Conservation (phyloP, 1,140 invertebrate genomes). For the Papilio aristodemus region DNA sequence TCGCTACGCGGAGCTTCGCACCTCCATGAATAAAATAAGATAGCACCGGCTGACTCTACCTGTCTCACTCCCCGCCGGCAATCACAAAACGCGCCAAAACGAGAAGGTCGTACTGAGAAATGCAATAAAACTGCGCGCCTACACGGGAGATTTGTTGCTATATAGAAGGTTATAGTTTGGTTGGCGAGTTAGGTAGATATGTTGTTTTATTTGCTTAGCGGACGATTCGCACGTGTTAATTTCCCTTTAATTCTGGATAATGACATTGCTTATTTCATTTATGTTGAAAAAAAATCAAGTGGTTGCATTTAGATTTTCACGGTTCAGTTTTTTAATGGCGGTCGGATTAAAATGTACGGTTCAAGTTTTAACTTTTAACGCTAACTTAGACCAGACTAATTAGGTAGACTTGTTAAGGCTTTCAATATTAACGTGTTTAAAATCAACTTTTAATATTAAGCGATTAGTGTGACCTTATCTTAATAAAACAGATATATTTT, state of each 20-base stretch:
- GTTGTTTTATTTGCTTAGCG: constrained; percentile 64
- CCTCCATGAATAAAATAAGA: constrained; percentile 73
- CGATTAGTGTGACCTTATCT: no score
- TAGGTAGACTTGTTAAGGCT: neutral
- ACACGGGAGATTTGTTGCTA: constrained; percentile 61
- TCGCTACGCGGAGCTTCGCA: constrained; percentile 57
- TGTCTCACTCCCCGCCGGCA: constrained; percentile 51
- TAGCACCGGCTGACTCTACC: constrained; percentile 57
- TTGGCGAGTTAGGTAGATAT: constrained; percentile 48
- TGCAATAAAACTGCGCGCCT: constrained; percentile 67
- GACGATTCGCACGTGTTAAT: constrained; percentile 64
- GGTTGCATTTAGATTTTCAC: neutral
- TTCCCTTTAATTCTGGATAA: constrained; percentile 66
- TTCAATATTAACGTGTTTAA: no score
- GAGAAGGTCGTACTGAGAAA: constrained; percentile 55
- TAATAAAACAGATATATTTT: no score
- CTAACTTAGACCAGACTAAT: no score
- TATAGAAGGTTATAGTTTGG: constrained; percentile 55
- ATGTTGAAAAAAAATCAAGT: constrained; percentile 28
- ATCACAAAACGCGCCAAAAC: constrained; percentile 45
- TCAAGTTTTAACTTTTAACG: neutral
- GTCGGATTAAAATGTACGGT: neutral
- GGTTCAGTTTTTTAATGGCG: neutral
- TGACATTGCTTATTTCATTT: constrained; percentile 56
- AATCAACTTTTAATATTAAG: no score